A percentile compares a stretch with the other conserved stretches of the same genome.
Evolutionary conservation across 2,888 invertebrate genomes (phyloP).

Genomic region (Polydrusus cervinus): DNA sequence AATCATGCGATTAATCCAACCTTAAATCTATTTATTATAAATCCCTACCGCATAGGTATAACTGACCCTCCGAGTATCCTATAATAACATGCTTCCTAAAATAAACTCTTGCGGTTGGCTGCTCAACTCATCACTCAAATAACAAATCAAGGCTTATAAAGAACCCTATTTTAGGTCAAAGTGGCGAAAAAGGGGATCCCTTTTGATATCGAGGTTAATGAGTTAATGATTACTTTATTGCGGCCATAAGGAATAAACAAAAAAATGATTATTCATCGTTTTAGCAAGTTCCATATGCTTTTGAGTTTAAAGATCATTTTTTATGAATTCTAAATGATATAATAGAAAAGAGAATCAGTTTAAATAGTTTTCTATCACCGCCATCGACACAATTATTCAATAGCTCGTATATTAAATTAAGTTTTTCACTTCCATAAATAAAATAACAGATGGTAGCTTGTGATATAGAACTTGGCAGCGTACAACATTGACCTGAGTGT

Average conservation of each 20-base stretch:
- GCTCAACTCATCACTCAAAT: constrained; percentile 2
- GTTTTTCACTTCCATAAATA: too few species aligned
- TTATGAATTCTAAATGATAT: too few species aligned
- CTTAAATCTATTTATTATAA: not conserved
- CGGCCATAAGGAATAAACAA: not conserved
- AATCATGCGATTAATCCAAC: not conserved
- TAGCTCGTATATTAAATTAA: too few species aligned
- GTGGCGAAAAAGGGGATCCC: constrained; percentile 7
- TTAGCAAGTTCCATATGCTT: not conserved
- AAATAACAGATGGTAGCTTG: too few species aligned
- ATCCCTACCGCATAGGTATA: not conserved
- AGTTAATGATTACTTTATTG: constrained; percentile 5
- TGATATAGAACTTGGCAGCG: too few species aligned
- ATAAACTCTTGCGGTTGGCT: constrained; percentile 10
- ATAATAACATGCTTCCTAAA: constrained; percentile 5
- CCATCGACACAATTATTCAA: too few species aligned
- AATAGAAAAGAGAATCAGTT: too few species aligned
- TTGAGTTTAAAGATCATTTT: not conserved
- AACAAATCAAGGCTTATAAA: constrained; percentile 12
- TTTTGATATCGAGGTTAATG: constrained; percentile 5
- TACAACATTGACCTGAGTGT: too few species aligned
- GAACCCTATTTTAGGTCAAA: not conserved
- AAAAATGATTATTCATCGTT: not conserved
- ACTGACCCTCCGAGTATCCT: not conserved
- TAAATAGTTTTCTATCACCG: too few species aligned